These are phyloP conservation scores for Macropis europaea DNA, from an alignment of 2,888 invertebrate genomes.

Conservation along the genomic window DNA sequence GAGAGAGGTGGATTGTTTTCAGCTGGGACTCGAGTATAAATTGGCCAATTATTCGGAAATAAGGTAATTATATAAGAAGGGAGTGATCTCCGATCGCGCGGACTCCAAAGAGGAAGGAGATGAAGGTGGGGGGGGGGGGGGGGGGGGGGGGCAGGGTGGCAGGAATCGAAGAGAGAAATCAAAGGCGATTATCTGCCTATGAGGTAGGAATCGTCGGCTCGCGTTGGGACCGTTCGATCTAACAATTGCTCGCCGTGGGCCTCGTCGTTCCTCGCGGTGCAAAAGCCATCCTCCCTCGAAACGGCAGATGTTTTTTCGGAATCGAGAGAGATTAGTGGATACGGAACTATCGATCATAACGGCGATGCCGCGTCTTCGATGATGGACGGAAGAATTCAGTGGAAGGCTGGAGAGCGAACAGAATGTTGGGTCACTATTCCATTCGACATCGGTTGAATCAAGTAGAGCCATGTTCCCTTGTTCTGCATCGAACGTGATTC, in stretches of 20 bases:
- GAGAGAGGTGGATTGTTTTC: constrained; percentile 78
- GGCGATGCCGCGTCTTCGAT: constrained; percentile 24
- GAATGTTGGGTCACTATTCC: no score
- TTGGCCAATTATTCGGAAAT: constrained; percentile 80
- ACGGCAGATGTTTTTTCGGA: constrained; percentile 40
- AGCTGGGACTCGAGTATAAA: constrained; percentile 80
- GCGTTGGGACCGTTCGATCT: constrained; percentile 63
- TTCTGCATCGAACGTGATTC: no score
- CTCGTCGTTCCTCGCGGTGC: constrained; percentile 64
- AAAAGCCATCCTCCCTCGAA: no score
- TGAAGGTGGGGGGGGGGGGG: constrained; percentile 48
- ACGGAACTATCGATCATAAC: constrained; percentile 71
- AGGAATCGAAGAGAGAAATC: constrained; percentile 79
- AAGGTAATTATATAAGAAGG: constrained; percentile 80
- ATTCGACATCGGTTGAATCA: no score
- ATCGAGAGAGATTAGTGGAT: constrained; percentile 75
- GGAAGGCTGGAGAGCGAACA: not conserved
- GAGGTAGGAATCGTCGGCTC: constrained; percentile 76
- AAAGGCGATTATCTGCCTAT: constrained; percentile 79
- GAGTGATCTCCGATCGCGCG: constrained; percentile 77
- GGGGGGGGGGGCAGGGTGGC: constrained; percentile 53
- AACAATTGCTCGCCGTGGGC: constrained; percentile 69
- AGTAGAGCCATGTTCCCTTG: no score
- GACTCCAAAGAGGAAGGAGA: constrained; percentile 60
- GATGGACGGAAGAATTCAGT: not conserved